Conservation (phyloP, 2,888 invertebrate genomes). For the Sminthurides aquaticus region DNA sequence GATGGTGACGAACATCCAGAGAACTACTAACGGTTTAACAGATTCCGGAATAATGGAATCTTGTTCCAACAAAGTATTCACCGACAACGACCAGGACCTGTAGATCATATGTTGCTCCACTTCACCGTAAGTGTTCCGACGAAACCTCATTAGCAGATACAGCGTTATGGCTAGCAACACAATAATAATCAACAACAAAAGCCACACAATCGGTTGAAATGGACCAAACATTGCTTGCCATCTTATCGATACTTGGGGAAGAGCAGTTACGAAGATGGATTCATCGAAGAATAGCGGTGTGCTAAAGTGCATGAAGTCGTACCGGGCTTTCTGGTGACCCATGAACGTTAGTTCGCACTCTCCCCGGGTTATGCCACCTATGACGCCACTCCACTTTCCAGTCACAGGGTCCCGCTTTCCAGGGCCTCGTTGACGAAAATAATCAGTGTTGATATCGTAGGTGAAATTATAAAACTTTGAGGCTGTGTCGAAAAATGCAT, state of each 20-base stretch:
- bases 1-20: slow-evolving; percentile 6
- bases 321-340: slow-evolving; percentile 15
- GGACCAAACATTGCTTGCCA: slow-evolving; percentile 5
- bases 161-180: background rate
- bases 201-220: slow-evolving; percentile 1
- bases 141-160: background rate
- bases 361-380: slow-evolving; percentile 4
- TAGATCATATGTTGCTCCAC: background rate
- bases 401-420: background rate
- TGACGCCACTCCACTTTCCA: slow-evolving; percentile 12
- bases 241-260: background rate
- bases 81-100: slow-evolving; percentile 2
- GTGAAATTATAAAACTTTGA: slow-evolving; percentile 10
- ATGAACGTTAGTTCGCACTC: slow-evolving; percentile 15
- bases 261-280: slow-evolving; percentile 5
- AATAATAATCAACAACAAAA: background rate
- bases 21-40: background rate
- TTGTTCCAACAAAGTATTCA: slow-evolving; percentile 5
- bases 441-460: slow-evolving; percentile 2
- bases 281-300: slow-evolving; percentile 13
- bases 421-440: slow-evolving; percentile 5
- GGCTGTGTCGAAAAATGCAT: background rate
- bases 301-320: slow-evolving; percentile 4
- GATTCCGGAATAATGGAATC: background rate
- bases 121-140: background rate